These are phyloP conservation scores for Oryctes rhinoceros DNA, from an alignment of 1,140 invertebrate species.

Conservation along the genomic window DNA sequence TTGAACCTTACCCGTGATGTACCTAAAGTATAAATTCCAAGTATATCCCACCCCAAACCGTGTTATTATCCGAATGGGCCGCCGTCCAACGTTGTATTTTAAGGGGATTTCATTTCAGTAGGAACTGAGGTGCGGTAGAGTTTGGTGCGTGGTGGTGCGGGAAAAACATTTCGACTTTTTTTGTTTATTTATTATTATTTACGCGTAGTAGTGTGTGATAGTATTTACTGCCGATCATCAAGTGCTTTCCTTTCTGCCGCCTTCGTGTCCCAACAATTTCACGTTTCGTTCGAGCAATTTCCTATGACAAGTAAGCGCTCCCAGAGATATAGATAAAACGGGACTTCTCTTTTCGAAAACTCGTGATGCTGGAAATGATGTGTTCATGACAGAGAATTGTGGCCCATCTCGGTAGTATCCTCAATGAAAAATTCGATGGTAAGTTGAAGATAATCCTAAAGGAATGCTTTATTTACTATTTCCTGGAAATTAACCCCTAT, in stretches of 20 bases:
- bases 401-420: neutral
- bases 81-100: conserved; percentile 39
- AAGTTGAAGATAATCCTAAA: neutral
- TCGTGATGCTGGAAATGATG: neutral
- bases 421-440: neutral
- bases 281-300: neutral
- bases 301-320: neutral
- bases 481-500: conserved; percentile 31
- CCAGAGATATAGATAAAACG: neutral
- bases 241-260: conserved; percentile 10
- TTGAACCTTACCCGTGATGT: conserved; percentile 5
- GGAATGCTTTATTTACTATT: neutral
- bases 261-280: neutral
- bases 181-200: conserved; percentile 45
- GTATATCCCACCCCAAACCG: conserved; percentile 33
- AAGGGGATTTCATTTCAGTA: conserved; percentile 46
- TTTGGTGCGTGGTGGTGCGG: conserved; percentile 41
- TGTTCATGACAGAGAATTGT: conserved; percentile 5
- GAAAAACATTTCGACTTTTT: conserved; percentile 36
- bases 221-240: conserved; percentile 26
- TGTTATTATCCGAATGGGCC: conserved; percentile 25
- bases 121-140: conserved; percentile 47
- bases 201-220: conserved; percentile 34
- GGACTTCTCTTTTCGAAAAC: neutral
- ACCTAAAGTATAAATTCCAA: neutral